Evolutionary conservation across 2,888 invertebrate species (phyloP).

Genomic region (Frankliniella intonsa): DNA sequence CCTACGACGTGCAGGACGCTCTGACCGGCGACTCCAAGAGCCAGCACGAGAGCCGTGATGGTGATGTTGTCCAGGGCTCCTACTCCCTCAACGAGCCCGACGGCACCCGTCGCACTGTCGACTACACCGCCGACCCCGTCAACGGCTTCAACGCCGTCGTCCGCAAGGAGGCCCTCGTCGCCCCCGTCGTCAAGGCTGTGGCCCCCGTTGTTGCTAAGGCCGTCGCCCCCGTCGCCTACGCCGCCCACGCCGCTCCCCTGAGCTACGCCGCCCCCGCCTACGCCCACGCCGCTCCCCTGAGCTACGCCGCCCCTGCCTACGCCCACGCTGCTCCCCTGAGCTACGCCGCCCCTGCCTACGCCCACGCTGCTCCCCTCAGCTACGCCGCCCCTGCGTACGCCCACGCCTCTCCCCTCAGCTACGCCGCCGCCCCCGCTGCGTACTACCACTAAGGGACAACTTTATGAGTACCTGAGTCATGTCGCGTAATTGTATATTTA

Average conservation of each 20-base stretch:
- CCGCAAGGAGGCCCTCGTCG: slow-evolving; percentile 10
- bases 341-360: background rate
- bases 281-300: background rate
- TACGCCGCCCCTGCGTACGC: background rate
- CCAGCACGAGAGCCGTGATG: slow-evolving; percentile 53
- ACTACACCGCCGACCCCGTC: slow-evolving; percentile 20
- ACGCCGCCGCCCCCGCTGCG: background rate
- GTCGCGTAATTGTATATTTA: background rate
- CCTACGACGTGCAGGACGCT: slow-evolving; percentile 53
- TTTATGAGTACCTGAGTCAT: background rate
- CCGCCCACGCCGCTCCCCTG: slow-evolving; percentile 2
- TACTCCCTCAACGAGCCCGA: slow-evolving; percentile 46
- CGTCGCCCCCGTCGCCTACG: slow-evolving; percentile 11
- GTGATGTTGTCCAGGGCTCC: slow-evolving; percentile 54
- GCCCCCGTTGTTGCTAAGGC: background rate
- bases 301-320: background rate
- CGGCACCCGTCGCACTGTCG: slow-evolving; percentile 12
- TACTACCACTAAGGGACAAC: slow-evolving; percentile 3
- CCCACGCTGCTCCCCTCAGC: background rate
- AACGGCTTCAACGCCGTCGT: slow-evolving; percentile 25
- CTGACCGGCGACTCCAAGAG: slow-evolving; percentile 55
- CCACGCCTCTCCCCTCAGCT: background rate
- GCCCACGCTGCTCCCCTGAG: background rate
- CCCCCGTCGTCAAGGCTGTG: background rate
- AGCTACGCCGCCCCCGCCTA: background rate